phyloP scores from a whole-genome alignment of 2,888 invertebrate genomes.

The Adineta ricciae region DNA sequence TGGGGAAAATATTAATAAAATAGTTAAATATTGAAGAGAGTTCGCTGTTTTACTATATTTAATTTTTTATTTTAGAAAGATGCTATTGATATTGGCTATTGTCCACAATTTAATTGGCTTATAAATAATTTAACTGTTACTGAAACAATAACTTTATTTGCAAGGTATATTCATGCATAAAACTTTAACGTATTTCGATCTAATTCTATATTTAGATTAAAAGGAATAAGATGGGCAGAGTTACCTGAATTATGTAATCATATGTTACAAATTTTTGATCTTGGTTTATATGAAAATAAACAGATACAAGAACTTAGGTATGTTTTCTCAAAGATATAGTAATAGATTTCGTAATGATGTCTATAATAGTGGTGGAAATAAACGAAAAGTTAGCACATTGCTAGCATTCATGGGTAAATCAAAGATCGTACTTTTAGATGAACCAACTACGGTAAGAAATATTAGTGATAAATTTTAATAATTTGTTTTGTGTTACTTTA shows the following conservation, averaged over 20 bases:
- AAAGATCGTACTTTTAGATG: slow-evolving; percentile 48
- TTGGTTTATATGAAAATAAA: slow-evolving; percentile 40
- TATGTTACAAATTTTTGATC: slow-evolving; percentile 40
- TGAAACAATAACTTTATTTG: slow-evolving; percentile 47
- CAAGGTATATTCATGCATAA: slow-evolving; percentile 27
- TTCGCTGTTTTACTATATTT: too few species aligned
- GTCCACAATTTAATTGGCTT: slow-evolving; percentile 51
- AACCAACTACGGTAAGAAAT: slow-evolving; percentile 45
- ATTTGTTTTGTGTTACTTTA: background rate
- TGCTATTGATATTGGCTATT: slow-evolving; percentile 48
- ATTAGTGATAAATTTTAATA: background rate
- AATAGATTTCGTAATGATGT: too few species aligned
- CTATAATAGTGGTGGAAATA: slow-evolving; percentile 52
- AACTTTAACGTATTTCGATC: too few species aligned
- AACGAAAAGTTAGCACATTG: slow-evolving; percentile 50
- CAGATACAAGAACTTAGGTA: slow-evolving; percentile 35
- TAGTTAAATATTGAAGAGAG: too few species aligned
- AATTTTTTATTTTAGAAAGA: background rate
- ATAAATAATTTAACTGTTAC: slow-evolving; percentile 47
- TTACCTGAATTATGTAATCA: slow-evolving; percentile 40
- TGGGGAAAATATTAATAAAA: slow-evolving; percentile 36
- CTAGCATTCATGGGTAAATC: slow-evolving; percentile 51
- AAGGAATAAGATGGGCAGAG: slow-evolving; percentile 42
- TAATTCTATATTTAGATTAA: slow-evolving; percentile 37
- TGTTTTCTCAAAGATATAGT: too few species aligned